Conservation (phyloP, 2,797 vertebrate genomes). For the Clarias pachynema region DNA sequence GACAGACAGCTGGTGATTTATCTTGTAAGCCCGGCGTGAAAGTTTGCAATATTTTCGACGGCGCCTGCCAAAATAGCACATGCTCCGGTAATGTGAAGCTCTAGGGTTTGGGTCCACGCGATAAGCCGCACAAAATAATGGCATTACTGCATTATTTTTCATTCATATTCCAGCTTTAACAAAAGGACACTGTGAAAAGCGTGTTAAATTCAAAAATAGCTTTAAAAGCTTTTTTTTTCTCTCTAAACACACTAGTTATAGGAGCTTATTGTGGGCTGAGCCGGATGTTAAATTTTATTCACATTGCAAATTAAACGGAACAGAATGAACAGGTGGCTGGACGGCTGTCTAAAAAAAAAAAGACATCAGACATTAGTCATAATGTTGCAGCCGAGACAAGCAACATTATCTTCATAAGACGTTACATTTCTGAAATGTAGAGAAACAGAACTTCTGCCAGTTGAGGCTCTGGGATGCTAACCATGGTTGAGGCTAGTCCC, state of each 20-base stretch:
- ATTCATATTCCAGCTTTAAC: not conserved
- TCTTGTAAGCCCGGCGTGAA: slow-evolving; percentile 7
- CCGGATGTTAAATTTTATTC: no score
- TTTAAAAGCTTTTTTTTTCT: no score
- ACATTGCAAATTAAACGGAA: not conserved
- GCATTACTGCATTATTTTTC: no score
- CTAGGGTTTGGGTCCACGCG: not conserved
- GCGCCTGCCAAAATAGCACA: slow-evolving; percentile 19
- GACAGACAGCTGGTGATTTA: slow-evolving; percentile 22
- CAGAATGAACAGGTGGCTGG: not conserved
- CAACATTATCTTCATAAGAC: not conserved
- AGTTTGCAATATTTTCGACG: slow-evolving; percentile 12
- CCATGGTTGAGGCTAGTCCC: no score
- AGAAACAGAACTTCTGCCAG: not conserved
- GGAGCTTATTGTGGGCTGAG: not conserved
- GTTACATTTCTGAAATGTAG: no score
- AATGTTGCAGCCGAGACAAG: not conserved
- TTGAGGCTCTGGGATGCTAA: no score
- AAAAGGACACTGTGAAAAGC: not conserved
- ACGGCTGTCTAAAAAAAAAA: not conserved
- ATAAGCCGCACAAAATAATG: not conserved
- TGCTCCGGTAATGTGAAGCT: not conserved
- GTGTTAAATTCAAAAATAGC: no score
- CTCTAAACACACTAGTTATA: not conserved
- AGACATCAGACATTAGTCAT: not conserved